These are phyloP conservation scores for Pollachius pollachius DNA, from an alignment of 2,113 vertebrate species.

Conservation along the genomic window DNA sequence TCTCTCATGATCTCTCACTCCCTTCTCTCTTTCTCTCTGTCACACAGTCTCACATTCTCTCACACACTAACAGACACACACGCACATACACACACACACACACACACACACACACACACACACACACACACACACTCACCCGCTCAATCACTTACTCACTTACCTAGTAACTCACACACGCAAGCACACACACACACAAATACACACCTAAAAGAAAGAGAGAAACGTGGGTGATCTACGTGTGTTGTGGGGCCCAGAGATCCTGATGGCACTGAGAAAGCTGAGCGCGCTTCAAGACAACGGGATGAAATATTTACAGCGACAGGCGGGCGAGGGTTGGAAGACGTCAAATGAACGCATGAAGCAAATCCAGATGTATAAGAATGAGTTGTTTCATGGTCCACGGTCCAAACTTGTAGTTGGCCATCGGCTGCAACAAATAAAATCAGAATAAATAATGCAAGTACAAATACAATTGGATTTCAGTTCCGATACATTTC, in stretches of 20 bases:
- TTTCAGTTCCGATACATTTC: too few relatives aligned
- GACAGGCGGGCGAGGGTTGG: slow-evolving; percentile 73
- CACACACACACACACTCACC: slow-evolving; percentile 15
- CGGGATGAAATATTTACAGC: slow-evolving; percentile 95
- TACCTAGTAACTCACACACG: slow-evolving; percentile 24
- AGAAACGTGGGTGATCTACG: slow-evolving; percentile 83
- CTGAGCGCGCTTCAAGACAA: slow-evolving; percentile 85
- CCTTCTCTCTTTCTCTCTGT: slow-evolving; percentile 13
- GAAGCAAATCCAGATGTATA: too few relatives aligned
- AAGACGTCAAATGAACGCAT: slow-evolving; percentile 49
- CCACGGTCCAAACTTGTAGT: too few relatives aligned
- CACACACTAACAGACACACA: slow-evolving; percentile 5
- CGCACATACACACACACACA: slow-evolving; percentile 9
- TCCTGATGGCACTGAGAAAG: slow-evolving; percentile 86
- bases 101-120: slow-evolving; percentile 13
- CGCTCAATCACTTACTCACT: slow-evolving; percentile 6
- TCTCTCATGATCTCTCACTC: slow-evolving; percentile 14
- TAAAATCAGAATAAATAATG: too few relatives aligned
- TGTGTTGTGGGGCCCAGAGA: slow-evolving; percentile 78
- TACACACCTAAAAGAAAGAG: slow-evolving; percentile 36
- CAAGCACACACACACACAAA: slow-evolving; percentile 22
- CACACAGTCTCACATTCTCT: slow-evolving; percentile 6
- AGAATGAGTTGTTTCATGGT: too few relatives aligned
- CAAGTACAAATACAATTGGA: too few relatives aligned
- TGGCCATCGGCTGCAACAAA: too few relatives aligned